phyloP scores from a whole-genome alignment of 2,113 vertebrate species.

The Astatoreochromis straeleni region DNA sequence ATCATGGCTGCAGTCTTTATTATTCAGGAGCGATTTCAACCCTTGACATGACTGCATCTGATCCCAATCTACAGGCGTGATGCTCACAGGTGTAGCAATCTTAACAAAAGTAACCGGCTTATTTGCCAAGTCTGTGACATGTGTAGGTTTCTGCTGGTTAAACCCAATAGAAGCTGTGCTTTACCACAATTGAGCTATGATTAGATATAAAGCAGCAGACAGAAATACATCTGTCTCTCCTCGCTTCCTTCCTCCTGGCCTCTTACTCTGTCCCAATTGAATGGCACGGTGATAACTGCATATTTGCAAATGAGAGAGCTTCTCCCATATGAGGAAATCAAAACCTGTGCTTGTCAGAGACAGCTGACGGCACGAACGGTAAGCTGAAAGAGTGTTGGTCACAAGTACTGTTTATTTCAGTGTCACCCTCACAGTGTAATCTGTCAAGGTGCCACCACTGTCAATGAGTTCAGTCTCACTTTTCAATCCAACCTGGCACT shows the following conservation, averaged over 20 bases:
- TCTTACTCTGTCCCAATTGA: not conserved
- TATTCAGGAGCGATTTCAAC: conserved; percentile 49
- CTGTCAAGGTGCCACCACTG: conserved; percentile 26
- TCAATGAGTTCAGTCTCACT: conserved; percentile 27
- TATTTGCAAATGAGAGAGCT: conserved; percentile 15
- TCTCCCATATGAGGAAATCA: conserved; percentile 18
- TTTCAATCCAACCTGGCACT: not conserved
- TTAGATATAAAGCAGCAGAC: not conserved
- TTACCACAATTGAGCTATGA: not conserved
- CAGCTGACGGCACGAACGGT: conserved; percentile 20
- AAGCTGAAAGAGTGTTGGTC: conserved; percentile 10
- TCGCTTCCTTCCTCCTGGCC: not conserved
- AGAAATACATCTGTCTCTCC: not conserved
- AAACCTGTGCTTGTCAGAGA: not conserved
- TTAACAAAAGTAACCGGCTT: conserved; percentile 14
- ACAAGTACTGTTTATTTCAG: conserved; percentile 28
- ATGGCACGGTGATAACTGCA: not conserved
- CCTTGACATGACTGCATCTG: conserved; percentile 16
- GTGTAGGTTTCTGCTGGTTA: not conserved
- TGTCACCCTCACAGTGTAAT: conserved; percentile 33
- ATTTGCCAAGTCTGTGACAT: not conserved
- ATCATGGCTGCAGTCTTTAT: conserved; percentile 16
- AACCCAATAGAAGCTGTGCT: not conserved
- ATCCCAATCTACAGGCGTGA: conserved; percentile 21
- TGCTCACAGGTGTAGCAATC: conserved; percentile 2